Percentiles rank a stretch among this genome's conserved stretches.
Conservation (phyloP, 2,113 vertebrate genomes). For the Pholis gunnellus region DNA sequence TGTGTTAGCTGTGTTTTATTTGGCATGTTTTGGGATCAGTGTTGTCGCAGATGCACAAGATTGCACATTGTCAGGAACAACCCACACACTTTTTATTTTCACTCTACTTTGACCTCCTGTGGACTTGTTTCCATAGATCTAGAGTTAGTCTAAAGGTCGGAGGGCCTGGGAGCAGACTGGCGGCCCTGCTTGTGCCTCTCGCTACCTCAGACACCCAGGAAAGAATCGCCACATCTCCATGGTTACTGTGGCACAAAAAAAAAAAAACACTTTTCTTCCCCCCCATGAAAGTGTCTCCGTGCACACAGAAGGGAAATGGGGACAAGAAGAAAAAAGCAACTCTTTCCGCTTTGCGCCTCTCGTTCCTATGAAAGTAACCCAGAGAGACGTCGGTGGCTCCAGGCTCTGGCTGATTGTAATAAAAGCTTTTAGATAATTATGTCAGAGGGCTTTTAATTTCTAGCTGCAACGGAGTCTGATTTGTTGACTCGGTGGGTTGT, state of each 20-base stretch:
- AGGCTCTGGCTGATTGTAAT: slow-evolving; percentile 42
- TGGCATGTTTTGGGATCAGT: not conserved
- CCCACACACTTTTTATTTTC: slow-evolving; percentile 18
- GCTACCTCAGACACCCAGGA: slow-evolving; percentile 46
- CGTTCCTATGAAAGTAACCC: slow-evolving; percentile 18
- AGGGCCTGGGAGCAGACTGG: slow-evolving; percentile 42
- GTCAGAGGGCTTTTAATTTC: slow-evolving; percentile 59
- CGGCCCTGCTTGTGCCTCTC: slow-evolving; percentile 61
- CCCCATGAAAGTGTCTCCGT: slow-evolving; percentile 56
- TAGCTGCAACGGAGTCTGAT: slow-evolving; percentile 35
- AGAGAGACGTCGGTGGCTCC: slow-evolving; percentile 22
- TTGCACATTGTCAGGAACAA: not conserved
- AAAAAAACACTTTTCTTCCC: slow-evolving; percentile 35
- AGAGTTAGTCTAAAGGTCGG: slow-evolving; percentile 47
- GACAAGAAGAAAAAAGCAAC: slow-evolving; percentile 36
- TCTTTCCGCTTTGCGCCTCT: slow-evolving; percentile 41
- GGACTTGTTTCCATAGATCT: slow-evolving; percentile 55
- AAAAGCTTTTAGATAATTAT: slow-evolving; percentile 56
- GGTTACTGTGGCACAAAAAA: slow-evolving; percentile 63
- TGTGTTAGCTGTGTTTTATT: not conserved
- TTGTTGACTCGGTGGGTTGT: slow-evolving; percentile 32
- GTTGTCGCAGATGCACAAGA: not conserved
- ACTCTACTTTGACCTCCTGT: not conserved
- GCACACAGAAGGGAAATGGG: slow-evolving; percentile 38
- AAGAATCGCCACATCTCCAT: slow-evolving; percentile 59